Conservation (phyloP, 2,888 invertebrate species). For the Meiosimyza platycephala region DNA sequence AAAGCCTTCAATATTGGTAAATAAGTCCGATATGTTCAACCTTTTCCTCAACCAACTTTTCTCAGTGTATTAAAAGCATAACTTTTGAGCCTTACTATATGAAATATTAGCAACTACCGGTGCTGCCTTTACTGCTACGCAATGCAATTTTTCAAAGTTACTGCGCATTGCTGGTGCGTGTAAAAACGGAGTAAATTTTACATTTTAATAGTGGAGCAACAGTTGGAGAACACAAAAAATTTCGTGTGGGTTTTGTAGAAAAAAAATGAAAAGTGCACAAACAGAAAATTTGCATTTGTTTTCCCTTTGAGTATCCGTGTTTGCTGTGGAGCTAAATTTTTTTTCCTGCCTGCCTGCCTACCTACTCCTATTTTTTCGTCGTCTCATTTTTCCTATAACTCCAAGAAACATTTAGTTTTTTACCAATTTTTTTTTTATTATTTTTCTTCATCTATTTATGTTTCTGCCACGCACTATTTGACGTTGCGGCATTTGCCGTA, state of each 20-base stretch:
- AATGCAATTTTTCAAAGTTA: not conserved
- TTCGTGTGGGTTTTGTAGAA: slow-evolving; percentile 14
- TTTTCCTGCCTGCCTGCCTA: too few species aligned
- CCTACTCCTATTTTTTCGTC: too few species aligned
- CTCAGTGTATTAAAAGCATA: too few species aligned
- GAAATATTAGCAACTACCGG: slow-evolving; percentile 3
- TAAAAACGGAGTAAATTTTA: slow-evolving; percentile 23
- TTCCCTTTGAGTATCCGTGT: slow-evolving; percentile 7
- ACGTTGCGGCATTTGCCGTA: not conserved
- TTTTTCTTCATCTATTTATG: slow-evolving; percentile 3
- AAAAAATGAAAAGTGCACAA: not conserved
- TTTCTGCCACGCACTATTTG: slow-evolving; percentile 15
- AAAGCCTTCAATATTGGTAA: too few species aligned
- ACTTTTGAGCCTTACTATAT: not conserved
- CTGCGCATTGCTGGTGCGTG: slow-evolving; percentile 10
- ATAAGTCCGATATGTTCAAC: too few species aligned
- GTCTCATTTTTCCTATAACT: too few species aligned
- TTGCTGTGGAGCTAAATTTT: too few species aligned
- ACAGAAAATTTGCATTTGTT: slow-evolving; percentile 9
- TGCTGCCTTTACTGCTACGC: slow-evolving; percentile 10
- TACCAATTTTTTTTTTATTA: not conserved
- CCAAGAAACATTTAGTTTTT: not conserved
- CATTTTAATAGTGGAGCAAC: not conserved
- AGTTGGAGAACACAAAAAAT: not conserved
- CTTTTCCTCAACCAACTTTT: too few species aligned